Conservation (phyloP, 2,113 vertebrate species). For the Rhinolophus sinicus region DNA sequence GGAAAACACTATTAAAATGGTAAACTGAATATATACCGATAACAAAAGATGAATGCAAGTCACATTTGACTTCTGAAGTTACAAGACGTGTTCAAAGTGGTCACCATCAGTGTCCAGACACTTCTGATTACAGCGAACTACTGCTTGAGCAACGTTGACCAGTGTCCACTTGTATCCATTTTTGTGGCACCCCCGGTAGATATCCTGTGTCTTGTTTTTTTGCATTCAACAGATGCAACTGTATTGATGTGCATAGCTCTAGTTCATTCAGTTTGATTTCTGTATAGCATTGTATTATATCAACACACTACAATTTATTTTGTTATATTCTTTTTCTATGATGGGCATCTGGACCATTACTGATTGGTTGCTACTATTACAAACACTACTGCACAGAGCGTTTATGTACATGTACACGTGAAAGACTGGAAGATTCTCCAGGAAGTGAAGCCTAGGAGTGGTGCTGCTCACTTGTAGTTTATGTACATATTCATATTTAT, state of each 20-base stretch:
- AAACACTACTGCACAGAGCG: not conserved
- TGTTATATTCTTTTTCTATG: not conserved
- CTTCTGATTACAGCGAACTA: no score
- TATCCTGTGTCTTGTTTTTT: not conserved
- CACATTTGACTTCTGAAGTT: no score
- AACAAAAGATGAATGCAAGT: no score
- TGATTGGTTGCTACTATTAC: not conserved
- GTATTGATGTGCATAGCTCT: not conserved
- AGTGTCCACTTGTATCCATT: no score
- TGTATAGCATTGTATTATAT: not conserved
- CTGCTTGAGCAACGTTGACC: no score
- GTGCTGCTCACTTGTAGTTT: not conserved
- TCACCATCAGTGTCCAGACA: no score
- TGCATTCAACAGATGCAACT: not conserved
- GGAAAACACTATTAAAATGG: no score
- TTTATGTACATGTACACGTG: not conserved
- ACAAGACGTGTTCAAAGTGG: no score
- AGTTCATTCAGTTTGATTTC: not conserved
- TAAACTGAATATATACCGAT: no score
- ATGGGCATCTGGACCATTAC: not conserved
- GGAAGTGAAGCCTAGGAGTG: not conserved
- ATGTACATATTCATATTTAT: not conserved
- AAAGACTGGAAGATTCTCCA: not conserved
- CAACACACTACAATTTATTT: not conserved
- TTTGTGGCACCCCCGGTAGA: no score